Evolutionary conservation across 2,888 invertebrate genomes (phyloP).

Genomic region (Meliscaeva auricollis): DNA sequence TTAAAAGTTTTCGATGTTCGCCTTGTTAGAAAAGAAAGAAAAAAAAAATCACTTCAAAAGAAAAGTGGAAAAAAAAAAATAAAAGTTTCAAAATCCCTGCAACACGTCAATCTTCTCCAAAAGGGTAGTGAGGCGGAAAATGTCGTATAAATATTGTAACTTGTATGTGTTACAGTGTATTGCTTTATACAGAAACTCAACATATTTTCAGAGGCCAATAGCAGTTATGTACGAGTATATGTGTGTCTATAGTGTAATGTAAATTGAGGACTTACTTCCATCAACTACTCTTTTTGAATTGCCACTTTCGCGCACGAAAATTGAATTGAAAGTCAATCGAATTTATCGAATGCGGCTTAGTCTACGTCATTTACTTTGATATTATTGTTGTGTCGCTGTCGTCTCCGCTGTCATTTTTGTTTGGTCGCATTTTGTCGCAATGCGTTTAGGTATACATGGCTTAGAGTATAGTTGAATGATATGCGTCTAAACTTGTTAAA

Average conservation of each 20-base stretch:
- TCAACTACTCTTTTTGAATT: slow-evolving; percentile 7
- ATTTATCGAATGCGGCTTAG: slow-evolving; percentile 14
- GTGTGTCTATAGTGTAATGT: too few relatives aligned
- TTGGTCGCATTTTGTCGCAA: slow-evolving; percentile 8
- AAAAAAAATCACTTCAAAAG: slow-evolving; percentile 5
- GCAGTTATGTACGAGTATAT: not conserved
- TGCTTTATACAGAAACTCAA: not conserved
- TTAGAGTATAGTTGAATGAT: slow-evolving; percentile 2
- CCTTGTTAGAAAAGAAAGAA: slow-evolving; percentile 7
- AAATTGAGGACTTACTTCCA: slow-evolving; percentile 14
- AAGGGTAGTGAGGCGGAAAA: slow-evolving; percentile 5
- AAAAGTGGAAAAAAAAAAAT: not conserved
- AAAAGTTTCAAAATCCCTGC: not conserved
- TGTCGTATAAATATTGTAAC: slow-evolving; percentile 3
- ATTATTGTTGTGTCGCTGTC: not conserved
- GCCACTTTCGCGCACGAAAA: slow-evolving; percentile 5
- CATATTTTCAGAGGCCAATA: not conserved
- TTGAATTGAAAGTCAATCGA: slow-evolving; percentile 18
- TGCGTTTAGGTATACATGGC: slow-evolving; percentile 4
- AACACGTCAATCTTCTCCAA: slow-evolving; percentile 6
- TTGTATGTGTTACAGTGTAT: not conserved
- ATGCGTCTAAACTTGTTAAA: slow-evolving; percentile 20
- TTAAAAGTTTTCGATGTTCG: slow-evolving; percentile 3
- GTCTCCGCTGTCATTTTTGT: not conserved
- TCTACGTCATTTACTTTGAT: not conserved